phyloP scores from a whole-genome alignment of 2,797 vertebrate species.

The Etheostoma nigrum region DNA sequence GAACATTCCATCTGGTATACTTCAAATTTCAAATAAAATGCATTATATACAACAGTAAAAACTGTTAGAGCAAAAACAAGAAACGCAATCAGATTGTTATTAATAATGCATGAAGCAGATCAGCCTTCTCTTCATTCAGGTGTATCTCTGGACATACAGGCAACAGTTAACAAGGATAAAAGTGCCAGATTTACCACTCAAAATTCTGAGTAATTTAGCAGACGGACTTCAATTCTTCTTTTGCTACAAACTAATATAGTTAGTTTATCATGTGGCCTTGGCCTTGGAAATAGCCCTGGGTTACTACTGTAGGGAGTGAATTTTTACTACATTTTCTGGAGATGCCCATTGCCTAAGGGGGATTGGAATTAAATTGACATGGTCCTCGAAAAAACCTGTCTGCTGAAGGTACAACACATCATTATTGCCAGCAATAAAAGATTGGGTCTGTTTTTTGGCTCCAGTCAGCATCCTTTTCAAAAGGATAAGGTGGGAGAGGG shows the following conservation, averaged over 20 bases:
- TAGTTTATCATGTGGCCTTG: neutral
- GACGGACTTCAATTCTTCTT: no score
- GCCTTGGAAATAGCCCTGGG: neutral
- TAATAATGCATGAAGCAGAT: neutral
- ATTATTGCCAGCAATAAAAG: constrained; percentile 21
- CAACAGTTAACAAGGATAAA: no score
- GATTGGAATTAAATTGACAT: constrained; percentile 1
- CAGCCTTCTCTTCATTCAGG: neutral
- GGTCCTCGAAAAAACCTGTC: constrained; percentile 9
- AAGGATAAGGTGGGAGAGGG: constrained; percentile 5
- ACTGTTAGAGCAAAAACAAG: neutral
- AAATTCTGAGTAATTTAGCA: no score
- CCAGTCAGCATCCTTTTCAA: constrained; percentile 14
- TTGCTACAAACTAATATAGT: no score
- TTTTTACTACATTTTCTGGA: constrained; percentile 2
- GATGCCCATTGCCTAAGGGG: neutral
- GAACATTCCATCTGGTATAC: neutral
- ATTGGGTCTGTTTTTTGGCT: constrained; percentile 20
- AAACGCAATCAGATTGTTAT: neutral
- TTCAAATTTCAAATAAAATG: neutral
- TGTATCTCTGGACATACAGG: neutral
- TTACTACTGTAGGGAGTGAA: neutral
- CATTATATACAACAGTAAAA: neutral
- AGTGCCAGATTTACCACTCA: no score
- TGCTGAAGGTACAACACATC: constrained; percentile 42